Evolutionary conservation across 2,888 invertebrate genomes (phyloP).

Genomic region (Leptopilina myrica): DNA sequence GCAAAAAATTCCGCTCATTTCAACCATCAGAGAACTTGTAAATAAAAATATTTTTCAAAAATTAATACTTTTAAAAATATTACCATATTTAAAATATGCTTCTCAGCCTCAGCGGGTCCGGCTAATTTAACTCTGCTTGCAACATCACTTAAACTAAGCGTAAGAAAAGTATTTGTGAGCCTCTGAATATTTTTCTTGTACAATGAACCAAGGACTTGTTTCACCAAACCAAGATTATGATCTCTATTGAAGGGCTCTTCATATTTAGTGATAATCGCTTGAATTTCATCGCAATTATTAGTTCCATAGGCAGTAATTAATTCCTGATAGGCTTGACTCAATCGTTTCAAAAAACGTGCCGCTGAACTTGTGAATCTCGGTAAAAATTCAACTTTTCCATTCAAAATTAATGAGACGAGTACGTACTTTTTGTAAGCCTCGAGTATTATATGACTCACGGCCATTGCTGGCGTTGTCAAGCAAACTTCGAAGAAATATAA

Average conservation of each 20-base stretch:
- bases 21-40: too few species aligned
- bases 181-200: conserved; percentile 98
- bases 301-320: conserved; percentile 88
- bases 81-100: conserved; percentile 96
- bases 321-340: conserved; percentile 93
- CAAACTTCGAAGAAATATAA: conserved; percentile 97
- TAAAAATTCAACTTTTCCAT: conserved; percentile 90
- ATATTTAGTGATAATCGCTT: conserved; percentile 85
- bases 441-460: conserved; percentile 97
- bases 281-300: conserved; percentile 85
- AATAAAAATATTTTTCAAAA: too few species aligned
- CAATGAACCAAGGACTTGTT: conserved; percentile 91
- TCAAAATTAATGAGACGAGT: conserved; percentile 91
- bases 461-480: conserved; percentile 95
- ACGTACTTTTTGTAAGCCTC: conserved; percentile 98
- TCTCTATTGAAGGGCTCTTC: conserved; percentile 88
- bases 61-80: background rate
- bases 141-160: conserved; percentile 91
- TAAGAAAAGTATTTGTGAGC: conserved; percentile 95
- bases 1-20: too few species aligned
- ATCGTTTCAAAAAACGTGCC: conserved; percentile 90
- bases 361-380: conserved; percentile 96
- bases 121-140: conserved; percentile 92
- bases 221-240: conserved; percentile 86
- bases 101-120: conserved; percentile 92